Percentiles rank a stretch among this genome's conserved stretches.
These are phyloP conservation scores for Alcis repandata DNA, from an alignment of 2,888 invertebrate species.

Conservation along the genomic window DNA sequence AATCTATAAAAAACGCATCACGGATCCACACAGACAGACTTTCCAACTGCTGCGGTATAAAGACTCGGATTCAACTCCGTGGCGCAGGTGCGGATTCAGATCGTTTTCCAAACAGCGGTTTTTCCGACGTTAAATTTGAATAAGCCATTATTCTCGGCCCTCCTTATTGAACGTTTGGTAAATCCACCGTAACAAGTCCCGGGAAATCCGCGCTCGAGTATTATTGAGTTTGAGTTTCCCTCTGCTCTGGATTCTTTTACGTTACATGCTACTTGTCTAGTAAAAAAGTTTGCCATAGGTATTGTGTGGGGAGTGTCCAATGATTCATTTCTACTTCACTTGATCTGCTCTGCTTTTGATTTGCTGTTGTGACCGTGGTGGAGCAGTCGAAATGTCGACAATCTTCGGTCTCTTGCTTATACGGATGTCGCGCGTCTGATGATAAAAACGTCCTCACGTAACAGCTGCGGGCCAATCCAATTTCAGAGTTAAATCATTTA, in stretches of 20 bases:
- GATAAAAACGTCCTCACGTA: too few relatives aligned
- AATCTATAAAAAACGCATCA: constrained; percentile 9
- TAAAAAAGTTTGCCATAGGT: constrained; percentile 12
- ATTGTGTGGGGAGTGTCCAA: neutral
- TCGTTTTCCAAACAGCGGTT: constrained; percentile 75
- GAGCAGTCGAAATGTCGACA: too few relatives aligned
- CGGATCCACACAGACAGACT: constrained; percentile 1
- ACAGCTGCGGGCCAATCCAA: too few relatives aligned
- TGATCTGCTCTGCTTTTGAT: too few relatives aligned
- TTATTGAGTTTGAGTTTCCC: constrained; percentile 51
- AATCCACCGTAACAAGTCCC: constrained; percentile 61
- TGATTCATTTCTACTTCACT: neutral
- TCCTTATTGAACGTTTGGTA: constrained; percentile 60
- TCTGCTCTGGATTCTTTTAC: constrained; percentile 26
- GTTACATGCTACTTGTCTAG: constrained; percentile 25
- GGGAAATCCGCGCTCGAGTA: constrained; percentile 48
- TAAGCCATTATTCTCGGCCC: constrained; percentile 74
- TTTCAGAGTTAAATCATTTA: too few relatives aligned
- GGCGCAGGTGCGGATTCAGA: constrained; percentile 62
- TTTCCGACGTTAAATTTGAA: constrained; percentile 78
- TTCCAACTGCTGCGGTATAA: neutral
- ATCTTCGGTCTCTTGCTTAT: too few relatives aligned
- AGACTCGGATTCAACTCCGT: constrained; percentile 15
- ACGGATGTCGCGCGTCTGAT: too few relatives aligned
- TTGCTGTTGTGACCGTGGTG: too few relatives aligned